Base-by-base conservation (phyloP, 2,888 invertebrate genomes). In the Philereme transversata region DNA sequence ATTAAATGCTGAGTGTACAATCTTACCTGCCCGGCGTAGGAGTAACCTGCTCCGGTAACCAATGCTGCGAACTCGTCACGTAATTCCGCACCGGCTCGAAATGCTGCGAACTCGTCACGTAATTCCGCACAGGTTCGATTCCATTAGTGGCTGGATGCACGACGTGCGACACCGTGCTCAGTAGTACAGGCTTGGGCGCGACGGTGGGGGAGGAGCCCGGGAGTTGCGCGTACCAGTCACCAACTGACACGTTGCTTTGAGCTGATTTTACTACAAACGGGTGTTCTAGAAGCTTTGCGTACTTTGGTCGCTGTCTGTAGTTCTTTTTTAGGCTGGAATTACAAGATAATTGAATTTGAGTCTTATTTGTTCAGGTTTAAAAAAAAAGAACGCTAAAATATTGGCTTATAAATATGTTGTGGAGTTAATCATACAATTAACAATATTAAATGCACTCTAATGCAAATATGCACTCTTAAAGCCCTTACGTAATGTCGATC, bases 271-370 rank as follows among this genome's bases (percentile, higher is more conserved):
- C 96, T 56, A 99, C 96, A 88, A 99, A 98, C 22, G 96, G 94
- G 81, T 98, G 97, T 71, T 97, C 96, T 83, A 99, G 93, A 9
- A 99, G 94, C 84, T 97, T 96, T 69, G 95, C 96, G 93, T 99
- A 99, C 89, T 99, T 99, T 65, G 99, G 99, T 76, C 99, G 95
- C 78, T 96, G 95, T 83, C 96, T 95, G 88, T 97, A 97, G 93
- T 99, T 97, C 93, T 99, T 99, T 73, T 96, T 97, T 84, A 99
- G 94, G 93, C 98, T 97, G 89, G 4, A 64, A 64, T 49, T 40
- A 22, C 22, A 22, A 22, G 22, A 22, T 22, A 22, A 22, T 22
- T 22, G 22, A 22, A 22, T 22, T 22, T 22, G 1, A 22, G 22
- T 22, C 22, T 22, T 22, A 22, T 22, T 22, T 22, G 22, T 22